These are phyloP conservation scores for Stramonita haemastoma DNA, from an alignment of 2,888 invertebrate genomes.

Conservation along the genomic window DNA sequence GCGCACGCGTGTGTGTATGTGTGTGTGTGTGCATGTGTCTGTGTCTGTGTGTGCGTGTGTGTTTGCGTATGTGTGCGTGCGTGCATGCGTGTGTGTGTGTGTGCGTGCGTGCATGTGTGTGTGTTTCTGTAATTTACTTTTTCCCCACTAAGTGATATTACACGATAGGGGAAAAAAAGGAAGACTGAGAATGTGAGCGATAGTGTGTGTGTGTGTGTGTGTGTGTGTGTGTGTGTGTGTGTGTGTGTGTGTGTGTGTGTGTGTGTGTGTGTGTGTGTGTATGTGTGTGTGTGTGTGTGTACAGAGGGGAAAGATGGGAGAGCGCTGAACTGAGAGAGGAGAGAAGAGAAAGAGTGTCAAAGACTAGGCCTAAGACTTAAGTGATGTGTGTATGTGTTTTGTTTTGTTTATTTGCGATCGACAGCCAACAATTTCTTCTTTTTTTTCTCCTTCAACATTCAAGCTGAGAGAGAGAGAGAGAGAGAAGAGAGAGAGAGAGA, in stretches of 20 bases:
- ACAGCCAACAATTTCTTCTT: too few species aligned
- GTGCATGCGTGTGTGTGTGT: background rate
- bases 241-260: background rate
- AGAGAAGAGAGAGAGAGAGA: background rate
- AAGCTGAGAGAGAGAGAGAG: background rate
- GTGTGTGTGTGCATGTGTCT: background rate
- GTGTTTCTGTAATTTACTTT: background rate
- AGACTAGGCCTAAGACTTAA: too few species aligned
- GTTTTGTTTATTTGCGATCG: too few species aligned
- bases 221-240: background rate
- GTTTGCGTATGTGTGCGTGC: background rate
- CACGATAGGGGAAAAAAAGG: too few species aligned
- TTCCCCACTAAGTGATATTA: too few species aligned
- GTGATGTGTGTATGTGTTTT: too few species aligned
- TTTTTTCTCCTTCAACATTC: too few species aligned
- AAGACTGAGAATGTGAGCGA: background rate
- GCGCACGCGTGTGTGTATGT: too few species aligned
- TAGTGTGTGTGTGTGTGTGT: background rate
- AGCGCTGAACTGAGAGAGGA: background rate
- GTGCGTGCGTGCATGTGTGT: background rate
- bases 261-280: conserved; percentile 10
- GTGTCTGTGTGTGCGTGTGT: background rate
- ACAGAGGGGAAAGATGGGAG: too few species aligned
- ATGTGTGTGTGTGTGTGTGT: background rate
- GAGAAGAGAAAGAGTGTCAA: background rate